Evolutionary conservation across 2,797 vertebrate species (phyloP).

Genomic region (Propithecus deckenii): DNA sequence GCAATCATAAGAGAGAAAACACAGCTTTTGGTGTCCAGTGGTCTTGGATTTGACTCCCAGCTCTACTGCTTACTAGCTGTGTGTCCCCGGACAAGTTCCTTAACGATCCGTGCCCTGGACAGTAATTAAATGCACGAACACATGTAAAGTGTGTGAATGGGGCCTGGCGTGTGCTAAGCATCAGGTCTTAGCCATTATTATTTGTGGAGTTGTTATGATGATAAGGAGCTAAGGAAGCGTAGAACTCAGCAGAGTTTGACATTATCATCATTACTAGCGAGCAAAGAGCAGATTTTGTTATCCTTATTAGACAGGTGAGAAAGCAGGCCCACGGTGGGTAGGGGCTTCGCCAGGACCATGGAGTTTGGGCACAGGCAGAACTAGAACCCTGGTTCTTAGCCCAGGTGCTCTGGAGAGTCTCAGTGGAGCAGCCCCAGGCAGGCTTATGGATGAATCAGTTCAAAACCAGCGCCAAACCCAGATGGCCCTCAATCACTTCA

Average conservation of each 20-base stretch:
- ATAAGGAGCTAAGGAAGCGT: background rate
- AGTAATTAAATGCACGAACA: background rate
- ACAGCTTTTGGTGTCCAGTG: background rate
- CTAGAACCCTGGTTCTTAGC: background rate
- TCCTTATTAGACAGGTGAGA: background rate
- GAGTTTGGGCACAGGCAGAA: background rate
- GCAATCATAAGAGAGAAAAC: background rate
- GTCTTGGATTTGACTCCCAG: constrained; percentile 18
- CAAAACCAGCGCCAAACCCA: background rate
- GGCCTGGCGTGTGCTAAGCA: background rate
- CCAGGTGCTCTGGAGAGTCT: background rate
- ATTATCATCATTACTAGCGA: background rate
- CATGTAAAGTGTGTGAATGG: background rate
- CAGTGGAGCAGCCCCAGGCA: background rate
- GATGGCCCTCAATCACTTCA: background rate
- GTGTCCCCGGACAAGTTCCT: background rate
- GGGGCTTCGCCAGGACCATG: background rate
- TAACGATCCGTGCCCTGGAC: background rate
- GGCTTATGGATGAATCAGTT: background rate
- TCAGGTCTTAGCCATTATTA: background rate
- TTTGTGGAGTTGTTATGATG: background rate
- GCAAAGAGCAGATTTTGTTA: background rate
- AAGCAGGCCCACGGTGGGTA: background rate
- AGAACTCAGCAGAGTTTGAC: background rate
- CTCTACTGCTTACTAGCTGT: background rate